Percentiles rank a stretch among this genome's conserved stretches.
Evolutionary conservation across 2,888 invertebrate species (phyloP).

Genomic region (Acanthoscelides obtectus): DNA sequence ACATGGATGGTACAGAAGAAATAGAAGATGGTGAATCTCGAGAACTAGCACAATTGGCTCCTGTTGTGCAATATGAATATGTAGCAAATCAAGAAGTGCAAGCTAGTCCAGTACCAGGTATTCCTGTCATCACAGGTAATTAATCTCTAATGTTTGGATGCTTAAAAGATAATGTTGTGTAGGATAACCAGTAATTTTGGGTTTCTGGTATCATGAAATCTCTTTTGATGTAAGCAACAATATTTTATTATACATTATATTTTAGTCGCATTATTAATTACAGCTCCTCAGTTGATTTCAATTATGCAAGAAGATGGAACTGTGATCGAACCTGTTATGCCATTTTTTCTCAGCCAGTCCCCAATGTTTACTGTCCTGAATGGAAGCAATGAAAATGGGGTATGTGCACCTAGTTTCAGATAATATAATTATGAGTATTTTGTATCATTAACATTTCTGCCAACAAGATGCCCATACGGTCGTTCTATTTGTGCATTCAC

Average conservation of each 20-base stretch:
- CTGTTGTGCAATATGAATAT: slow-evolving; percentile 19
- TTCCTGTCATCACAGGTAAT: not conserved
- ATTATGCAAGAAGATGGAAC: not conserved
- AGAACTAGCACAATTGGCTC: slow-evolving; percentile 14
- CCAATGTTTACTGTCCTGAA: slow-evolving; percentile 16
- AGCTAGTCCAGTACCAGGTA: not conserved
- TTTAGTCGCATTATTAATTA: too few relatives aligned
- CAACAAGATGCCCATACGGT: not conserved
- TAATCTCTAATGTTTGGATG: too few relatives aligned
- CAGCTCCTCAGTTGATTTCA: not conserved
- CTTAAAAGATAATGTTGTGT: slow-evolving; percentile 9
- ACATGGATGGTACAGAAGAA: slow-evolving; percentile 2
- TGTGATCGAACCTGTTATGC: slow-evolving; percentile 20
- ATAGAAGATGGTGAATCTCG: slow-evolving; percentile 6
- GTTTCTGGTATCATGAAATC: too few relatives aligned
- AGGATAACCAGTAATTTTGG: too few relatives aligned
- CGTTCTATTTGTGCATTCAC: too few relatives aligned
- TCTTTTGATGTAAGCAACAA: too few relatives aligned
- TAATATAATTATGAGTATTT: not conserved
- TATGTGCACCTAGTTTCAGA: slow-evolving; percentile 2
- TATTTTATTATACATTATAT: too few relatives aligned
- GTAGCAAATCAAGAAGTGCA: slow-evolving; percentile 7
- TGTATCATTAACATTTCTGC: not conserved
- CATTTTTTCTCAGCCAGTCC: slow-evolving; percentile 19
- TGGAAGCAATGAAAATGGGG: slow-evolving; percentile 18